These are phyloP conservation scores for Leptestheria dahalacensis DNA, from an alignment of 1,140 invertebrate genomes.

Conservation along the genomic window DNA sequence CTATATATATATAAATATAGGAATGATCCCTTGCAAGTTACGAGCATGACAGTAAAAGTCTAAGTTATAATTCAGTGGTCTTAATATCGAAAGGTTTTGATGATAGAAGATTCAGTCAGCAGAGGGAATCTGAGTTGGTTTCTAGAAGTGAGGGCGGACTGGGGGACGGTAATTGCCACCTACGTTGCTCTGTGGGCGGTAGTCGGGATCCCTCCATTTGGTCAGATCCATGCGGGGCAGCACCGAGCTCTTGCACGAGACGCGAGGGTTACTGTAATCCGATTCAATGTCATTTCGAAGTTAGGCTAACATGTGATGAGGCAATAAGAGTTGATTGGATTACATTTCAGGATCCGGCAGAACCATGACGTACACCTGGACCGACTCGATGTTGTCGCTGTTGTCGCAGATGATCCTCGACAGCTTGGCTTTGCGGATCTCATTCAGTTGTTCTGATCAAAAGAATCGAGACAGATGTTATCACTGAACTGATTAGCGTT, in stretches of 20 bases:
- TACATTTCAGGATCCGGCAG: constrained; percentile 23
- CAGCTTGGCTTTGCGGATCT: constrained; percentile 29
- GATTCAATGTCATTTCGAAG: constrained; percentile 12
- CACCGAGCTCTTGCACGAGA: constrained; percentile 71
- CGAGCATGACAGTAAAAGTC: too few relatives aligned
- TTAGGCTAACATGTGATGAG: too few relatives aligned
- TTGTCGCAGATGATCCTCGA: constrained; percentile 32
- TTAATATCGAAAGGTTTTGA: not conserved
- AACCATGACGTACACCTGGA: constrained; percentile 26
- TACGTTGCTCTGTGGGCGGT: not conserved
- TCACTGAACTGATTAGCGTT: too few relatives aligned
- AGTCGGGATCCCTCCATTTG: constrained; percentile 45
- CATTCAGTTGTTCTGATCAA: constrained; percentile 28
- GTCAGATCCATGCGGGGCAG: constrained; percentile 68
- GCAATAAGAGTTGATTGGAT: constrained; percentile 14
- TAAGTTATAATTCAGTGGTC: too few relatives aligned
- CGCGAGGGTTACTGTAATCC: constrained; percentile 62
- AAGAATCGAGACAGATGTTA: not conserved
- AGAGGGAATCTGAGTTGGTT: not conserved
- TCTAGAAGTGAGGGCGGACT: not conserved
- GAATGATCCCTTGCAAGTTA: too few relatives aligned
- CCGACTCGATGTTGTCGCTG: constrained; percentile 29
- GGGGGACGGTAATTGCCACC: not conserved
- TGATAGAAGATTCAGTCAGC: too few relatives aligned
- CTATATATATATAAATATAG: not conserved